These are phyloP conservation scores for Cydia splendana DNA, from an alignment of 1,140 invertebrate species.

Conservation along the genomic window DNA sequence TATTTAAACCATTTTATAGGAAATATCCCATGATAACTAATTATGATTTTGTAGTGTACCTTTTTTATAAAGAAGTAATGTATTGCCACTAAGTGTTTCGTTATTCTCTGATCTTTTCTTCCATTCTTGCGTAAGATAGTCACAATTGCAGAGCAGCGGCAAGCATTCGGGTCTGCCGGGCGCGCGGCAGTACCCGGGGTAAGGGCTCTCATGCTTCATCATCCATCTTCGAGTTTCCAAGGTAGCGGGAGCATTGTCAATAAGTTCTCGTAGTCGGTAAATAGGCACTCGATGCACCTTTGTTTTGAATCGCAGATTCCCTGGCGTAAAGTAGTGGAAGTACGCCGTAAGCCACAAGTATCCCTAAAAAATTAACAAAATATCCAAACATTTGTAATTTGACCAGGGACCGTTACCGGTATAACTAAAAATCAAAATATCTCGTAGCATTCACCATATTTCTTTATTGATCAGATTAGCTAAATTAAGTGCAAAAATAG, in stretches of 20 bases:
- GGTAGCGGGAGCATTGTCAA: slow-evolving; percentile 35
- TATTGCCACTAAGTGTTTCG: not conserved
- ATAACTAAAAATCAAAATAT: too few species aligned
- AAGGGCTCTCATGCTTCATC: slow-evolving; percentile 58
- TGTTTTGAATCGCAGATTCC: slow-evolving; percentile 47
- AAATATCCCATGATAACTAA: too few species aligned
- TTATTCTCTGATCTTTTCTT: slow-evolving; percentile 40
- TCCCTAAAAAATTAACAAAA: slow-evolving; percentile 46
- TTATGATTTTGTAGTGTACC: not conserved
- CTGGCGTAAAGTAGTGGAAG: slow-evolving; percentile 55
- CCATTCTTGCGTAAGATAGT: slow-evolving; percentile 58
- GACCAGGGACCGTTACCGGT: too few species aligned
- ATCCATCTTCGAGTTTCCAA: slow-evolving; percentile 57
- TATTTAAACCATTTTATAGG: slow-evolving; percentile 15
- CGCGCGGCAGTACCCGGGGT: slow-evolving; percentile 67
- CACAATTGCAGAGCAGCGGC: slow-evolving; percentile 65
- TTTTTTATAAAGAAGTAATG: not conserved
- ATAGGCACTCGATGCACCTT: slow-evolving; percentile 40
- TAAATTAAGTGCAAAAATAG: too few species aligned
- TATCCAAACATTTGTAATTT: not conserved
- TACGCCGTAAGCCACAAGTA: slow-evolving; percentile 49
- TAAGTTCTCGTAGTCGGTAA: slow-evolving; percentile 35
- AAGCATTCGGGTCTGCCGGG: slow-evolving; percentile 55
- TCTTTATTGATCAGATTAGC: too few species aligned
- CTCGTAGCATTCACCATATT: too few species aligned